Base-by-base conservation (phyloP, 2,113 vertebrate species). In the Psilopogon haemacephalus region DNA sequence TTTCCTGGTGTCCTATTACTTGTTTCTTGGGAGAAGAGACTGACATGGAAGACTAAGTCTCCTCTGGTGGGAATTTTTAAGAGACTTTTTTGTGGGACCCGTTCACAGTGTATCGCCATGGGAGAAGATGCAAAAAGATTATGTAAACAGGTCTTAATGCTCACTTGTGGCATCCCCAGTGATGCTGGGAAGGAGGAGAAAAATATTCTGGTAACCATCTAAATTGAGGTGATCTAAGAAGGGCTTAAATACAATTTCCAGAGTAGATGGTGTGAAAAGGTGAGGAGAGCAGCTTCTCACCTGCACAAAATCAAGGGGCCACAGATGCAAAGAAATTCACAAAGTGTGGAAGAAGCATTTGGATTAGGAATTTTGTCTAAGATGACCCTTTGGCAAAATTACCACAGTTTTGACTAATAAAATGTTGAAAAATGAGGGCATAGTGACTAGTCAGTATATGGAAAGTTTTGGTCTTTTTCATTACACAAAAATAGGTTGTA, bases 161-260 rank as follows among this genome's bases (percentile, higher is more conserved):
- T 64, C 55, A 26, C 24, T 71, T 7, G 0, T 40, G 26, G 62
- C 5, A 26, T 33, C 5, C 2, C 6, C 2, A 62, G 35, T 9
- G 48, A 65, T 23, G 28, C 33, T 74, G n/a, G 26, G 15, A 89
- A 84, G 3, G 14, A 84, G 12, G 21, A 73, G 14, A 59, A 77
- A 70, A 85, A 35, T 8, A 35, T 46, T 26, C 75, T 81, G 19
- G 44, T 15, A 74, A 18, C 21, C 17, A 24, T 16, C 13, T 46
- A 33, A 63, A 75, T 58, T 62, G 33, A 77, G 18, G 21, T 65
- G 21, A 75, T 35, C 20, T 52, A 30, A n/a, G 37, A 74, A 70
- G n/a, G 21, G 28, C 3, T 86, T 73, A 83, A 89, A 72, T n/a
- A 69, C 8, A 67, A 9, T 8, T 42, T 79, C 21, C n/a, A 46